These are phyloP conservation scores for Thamnophis sirtalis DNA, from an alignment of 2,113 vertebrate species.

Conservation along the genomic window DNA sequence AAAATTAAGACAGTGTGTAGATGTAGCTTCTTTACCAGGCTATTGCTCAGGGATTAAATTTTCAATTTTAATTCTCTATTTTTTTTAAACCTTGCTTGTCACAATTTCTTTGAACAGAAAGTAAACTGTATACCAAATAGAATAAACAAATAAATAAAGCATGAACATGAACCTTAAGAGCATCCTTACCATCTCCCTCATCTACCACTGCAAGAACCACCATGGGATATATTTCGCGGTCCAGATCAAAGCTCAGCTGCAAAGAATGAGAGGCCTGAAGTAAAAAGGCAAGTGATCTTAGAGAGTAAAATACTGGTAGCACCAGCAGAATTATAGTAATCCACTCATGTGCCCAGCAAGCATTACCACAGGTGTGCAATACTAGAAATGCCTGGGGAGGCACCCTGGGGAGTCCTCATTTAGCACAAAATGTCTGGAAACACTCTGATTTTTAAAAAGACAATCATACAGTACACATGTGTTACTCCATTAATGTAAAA, in stretches of 20 bases:
- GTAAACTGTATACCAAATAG: not conserved
- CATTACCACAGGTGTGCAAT: not conserved
- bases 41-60: not conserved
- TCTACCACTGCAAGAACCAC: slow-evolving; percentile 93
- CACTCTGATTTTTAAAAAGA: not conserved
- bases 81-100: not conserved
- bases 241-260: slow-evolving; percentile 90
- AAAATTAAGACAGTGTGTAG: not conserved
- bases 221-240: slow-evolving; percentile 92
- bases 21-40: not conserved
- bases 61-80: not conserved
- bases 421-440: not conserved
- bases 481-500: not conserved
- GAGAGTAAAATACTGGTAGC: not conserved
- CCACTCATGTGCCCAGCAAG: not conserved
- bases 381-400: not conserved
- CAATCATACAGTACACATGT: not conserved
- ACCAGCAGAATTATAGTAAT: not conserved
- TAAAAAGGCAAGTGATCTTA: not conserved
- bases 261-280: slow-evolving; percentile 23
- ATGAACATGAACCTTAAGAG: not conserved
- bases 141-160: not conserved
- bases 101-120: not conserved
- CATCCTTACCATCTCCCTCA: slow-evolving; percentile 81
- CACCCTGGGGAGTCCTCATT: not conserved